Evolutionary conservation across 2,113 vertebrate species (phyloP), one percentile per base, ranked within the genome.

Genomic region (Setophaga coronata): DNA sequence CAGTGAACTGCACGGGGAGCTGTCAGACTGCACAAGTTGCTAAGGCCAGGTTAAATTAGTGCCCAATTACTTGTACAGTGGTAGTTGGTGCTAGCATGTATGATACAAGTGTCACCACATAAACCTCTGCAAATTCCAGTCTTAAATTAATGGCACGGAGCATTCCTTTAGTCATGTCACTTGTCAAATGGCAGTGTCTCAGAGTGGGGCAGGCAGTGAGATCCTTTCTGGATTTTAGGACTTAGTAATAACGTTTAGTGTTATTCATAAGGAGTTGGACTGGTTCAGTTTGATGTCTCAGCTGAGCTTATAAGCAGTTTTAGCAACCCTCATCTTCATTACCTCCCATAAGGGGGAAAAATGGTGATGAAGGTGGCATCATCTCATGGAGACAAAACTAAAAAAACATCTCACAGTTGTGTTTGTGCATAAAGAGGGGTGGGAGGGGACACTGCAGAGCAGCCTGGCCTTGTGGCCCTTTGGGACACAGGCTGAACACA

Each of bases 381-480:
- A 13, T 11, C 12, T 47, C 3, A 0, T 23, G 57, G 40, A 60
- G 69, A 64, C 13, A 67, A 23, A 76, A 42, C 10, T 34, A 62
- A 47, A 6, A 28, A 5, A 17, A 1, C 5, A 40, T 66, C 7
- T 29, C 7, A 3, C 14, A 21, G 20, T 45, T 1, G 0, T 9
- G 14, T 26, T 6, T 34, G 10, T n/a, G 11, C 3, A 2, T 42
- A 10, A 33, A 17, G 38, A 42, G 67, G 61, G 65, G 43, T 71
- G 19, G 38, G 38, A 61, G 58, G 53, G 61, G 43, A 33, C 24
- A 1, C 34, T 0, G 0, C 20, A 10, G 43, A 58, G 50, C 26
- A 18, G 26, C 47, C 28, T 67, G 42, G 28, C 53, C 54, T 28
- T 18, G 16, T 29, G n/a, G 36, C 29, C 34, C 40, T 83, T 83